Base-by-base conservation (phyloP, 2,888 invertebrate species). In the Lordiphosa fenestrarum region DNA sequence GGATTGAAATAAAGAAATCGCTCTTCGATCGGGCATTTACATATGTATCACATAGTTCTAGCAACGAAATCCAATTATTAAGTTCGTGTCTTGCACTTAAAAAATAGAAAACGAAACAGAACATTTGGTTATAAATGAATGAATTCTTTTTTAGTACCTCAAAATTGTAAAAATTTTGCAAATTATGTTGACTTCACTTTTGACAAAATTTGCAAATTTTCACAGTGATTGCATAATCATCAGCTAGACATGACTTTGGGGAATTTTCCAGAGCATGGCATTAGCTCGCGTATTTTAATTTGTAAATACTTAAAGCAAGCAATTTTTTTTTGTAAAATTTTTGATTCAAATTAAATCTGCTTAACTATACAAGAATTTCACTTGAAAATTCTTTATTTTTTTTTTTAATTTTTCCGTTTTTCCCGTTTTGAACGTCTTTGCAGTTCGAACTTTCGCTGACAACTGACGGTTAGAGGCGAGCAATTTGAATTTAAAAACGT, bases 401-500 rank as follows among this genome's bases (percentile, higher is more conserved):
- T 21, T 30, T 13, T 13, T 9, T 35, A 36, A n/a, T 6, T 15
- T 15, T 19, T 62, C 3, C 9, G 15, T 12, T 60, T 42, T 39
- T 25, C 50, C 77, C 68, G 69, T 63, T 81, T 69, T 63, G 23
- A 69, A 73, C 84, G 85, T 85, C 88, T 78, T 69, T 54, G 63
- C 75, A 49, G 81, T 85, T 81, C 73, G 81, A 84, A 78, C 84
- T 71, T 78, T 80, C 84, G 84, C 84, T 84, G 72, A 65, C 78
- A 87, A 87, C 88, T 87, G 87, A 75, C 85, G 73, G 77, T 86
- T 85, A 69, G 64, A 59, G 53, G 56, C 54, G 68, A 69, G 50
- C 61, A 51, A 74, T 87, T 88, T 85, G 78, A 87, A 86, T 87
- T 87, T 78, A 80, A 88, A 60, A 88, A 82, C 81, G 71, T 74